Evolutionary conservation across 2,113 vertebrate species (phyloP).

Genomic region (Glaucomys volans): DNA sequence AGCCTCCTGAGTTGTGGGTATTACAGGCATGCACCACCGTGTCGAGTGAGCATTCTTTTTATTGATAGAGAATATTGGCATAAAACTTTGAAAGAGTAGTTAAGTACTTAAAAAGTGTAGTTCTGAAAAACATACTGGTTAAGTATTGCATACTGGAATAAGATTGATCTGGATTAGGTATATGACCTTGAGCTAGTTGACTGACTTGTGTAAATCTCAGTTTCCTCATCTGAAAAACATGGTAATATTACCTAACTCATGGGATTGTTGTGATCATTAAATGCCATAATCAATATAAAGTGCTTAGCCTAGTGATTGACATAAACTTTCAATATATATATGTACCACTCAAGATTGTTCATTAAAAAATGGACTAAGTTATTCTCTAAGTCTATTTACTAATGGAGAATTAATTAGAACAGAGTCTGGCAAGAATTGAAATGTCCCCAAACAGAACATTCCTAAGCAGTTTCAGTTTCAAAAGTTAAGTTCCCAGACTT

Average conservation of each 20-base stretch:
- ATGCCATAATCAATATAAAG: not conserved
- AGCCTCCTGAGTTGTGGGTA: too few species aligned
- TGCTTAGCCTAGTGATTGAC: not conserved
- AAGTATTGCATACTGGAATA: not conserved
- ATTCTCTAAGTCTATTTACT: not conserved
- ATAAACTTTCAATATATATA: not conserved
- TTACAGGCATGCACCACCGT: too few species aligned
- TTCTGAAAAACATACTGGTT: not conserved
- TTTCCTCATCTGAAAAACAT: conserved; percentile 32
- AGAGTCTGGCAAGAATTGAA: not conserved
- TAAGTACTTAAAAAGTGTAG: not conserved
- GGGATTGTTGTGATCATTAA: not conserved
- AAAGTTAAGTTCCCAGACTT: not conserved
- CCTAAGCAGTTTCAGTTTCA: not conserved
- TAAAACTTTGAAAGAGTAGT: not conserved
- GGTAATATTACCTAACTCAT: not conserved
- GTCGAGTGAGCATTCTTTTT: not conserved
- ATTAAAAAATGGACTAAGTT: not conserved
- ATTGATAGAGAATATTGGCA: not conserved
- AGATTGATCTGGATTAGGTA: not conserved
- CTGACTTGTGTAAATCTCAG: not conserved
- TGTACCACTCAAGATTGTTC: not conserved
- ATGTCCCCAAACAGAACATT: not conserved
- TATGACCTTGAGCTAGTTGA: not conserved
- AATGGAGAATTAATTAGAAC: not conserved